These are phyloP conservation scores for Rhagologus leucostigma DNA, from an alignment of 2,113 vertebrate genomes.

Conservation along the genomic window DNA sequence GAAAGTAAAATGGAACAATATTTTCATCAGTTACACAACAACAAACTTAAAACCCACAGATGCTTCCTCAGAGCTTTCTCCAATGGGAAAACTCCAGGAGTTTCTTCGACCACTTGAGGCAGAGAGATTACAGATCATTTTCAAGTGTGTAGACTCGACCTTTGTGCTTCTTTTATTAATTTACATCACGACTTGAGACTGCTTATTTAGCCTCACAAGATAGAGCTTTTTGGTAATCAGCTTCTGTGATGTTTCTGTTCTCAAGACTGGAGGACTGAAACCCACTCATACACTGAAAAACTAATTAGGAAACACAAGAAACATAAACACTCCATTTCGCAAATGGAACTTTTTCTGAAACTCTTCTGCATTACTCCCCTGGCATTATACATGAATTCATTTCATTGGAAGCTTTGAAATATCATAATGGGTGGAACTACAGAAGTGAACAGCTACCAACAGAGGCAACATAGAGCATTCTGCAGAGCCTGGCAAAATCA, in stretches of 20 bases:
- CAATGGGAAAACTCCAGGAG: neutral
- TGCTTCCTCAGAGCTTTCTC: neutral
- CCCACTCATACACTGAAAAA: neutral
- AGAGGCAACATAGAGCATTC: neutral
- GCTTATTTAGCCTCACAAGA: neutral
- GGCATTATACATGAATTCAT: neutral
- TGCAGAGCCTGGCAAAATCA: neutral
- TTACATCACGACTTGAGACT: neutral
- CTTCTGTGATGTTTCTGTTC: neutral
- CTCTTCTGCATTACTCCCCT: neutral
- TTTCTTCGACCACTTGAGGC: neutral
- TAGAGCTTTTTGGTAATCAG: neutral
- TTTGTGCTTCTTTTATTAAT: neutral
- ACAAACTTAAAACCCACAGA: neutral
- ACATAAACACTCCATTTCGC: neutral
- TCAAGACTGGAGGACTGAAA: neutral
- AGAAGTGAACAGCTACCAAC: neutral
- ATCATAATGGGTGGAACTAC: neutral
- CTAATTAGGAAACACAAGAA: neutral
- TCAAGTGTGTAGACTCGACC: neutral
- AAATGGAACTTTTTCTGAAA: neutral
- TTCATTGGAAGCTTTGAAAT: neutral
- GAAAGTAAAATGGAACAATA: neutral
- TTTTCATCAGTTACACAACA: neutral
- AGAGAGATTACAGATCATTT: neutral